A percentile compares a stretch with the other conserved stretches of the same genome.
Evolutionary conservation across 30 jellyfish, hydroid and myxozoan species (phyloP).

Genomic region (Phacellophora camtschatica): DNA sequence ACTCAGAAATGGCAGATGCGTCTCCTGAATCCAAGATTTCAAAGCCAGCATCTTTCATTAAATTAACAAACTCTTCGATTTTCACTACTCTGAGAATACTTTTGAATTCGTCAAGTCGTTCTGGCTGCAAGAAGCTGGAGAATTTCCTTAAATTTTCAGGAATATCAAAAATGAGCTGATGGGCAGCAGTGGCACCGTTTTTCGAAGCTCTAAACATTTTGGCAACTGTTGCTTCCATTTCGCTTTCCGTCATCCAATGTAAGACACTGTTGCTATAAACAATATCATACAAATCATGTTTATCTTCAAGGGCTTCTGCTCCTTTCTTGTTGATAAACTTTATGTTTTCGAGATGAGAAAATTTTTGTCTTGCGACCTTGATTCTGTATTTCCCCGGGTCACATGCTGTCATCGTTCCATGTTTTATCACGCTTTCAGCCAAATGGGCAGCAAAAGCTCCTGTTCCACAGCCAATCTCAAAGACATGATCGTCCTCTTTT

Average conservation of each 20-base stretch:
- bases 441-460: conserved; percentile 10
- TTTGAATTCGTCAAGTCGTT: background rate
- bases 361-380: background rate
- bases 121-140: background rate
- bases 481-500: background rate
- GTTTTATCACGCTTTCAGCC: background rate
- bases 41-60: background rate
- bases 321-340: background rate
- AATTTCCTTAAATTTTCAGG: background rate
- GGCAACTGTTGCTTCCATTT: background rate
- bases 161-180: background rate
- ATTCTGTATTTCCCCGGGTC: conserved; percentile 7
- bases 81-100: background rate
- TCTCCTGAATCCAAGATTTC: background rate
- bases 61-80: background rate
- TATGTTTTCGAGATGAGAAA: background rate
- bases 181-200: conserved; percentile 8
- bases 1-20: background rate
- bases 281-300: background rate
- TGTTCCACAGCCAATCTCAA: conserved; percentile 36
- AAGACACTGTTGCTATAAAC: conserved; percentile 10
- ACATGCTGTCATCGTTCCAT: conserved; percentile 21
- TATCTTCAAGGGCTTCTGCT: background rate
- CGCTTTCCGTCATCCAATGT: conserved; percentile 7
- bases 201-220: background rate